phyloP scores from a whole-genome alignment of 2,888 invertebrate genomes.

The Chymomyza fuscimana region DNA sequence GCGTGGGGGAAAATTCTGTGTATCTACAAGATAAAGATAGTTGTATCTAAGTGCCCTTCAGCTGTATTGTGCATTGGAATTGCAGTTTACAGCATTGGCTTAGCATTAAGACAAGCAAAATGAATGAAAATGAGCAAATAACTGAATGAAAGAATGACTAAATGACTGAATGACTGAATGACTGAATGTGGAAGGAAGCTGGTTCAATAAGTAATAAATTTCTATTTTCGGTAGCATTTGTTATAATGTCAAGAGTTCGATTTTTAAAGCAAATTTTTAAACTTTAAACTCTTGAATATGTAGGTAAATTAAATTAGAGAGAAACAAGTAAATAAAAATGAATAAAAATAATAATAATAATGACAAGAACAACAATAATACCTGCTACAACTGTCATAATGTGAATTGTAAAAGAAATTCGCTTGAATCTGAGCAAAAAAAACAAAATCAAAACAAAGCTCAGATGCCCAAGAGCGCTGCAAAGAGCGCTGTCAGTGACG shows the following conservation, averaged over 20 bases:
- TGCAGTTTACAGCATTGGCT: not conserved
- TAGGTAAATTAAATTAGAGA: not conserved
- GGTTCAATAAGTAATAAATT: not conserved
- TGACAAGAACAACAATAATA: conserved; percentile 25
- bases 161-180: not conserved
- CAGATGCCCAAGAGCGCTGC: conserved; percentile 5
- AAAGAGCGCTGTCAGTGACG: conserved; percentile 9
- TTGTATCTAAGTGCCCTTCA: not conserved
- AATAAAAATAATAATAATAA: conserved; percentile 4
- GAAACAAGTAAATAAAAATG: conserved; percentile 21
- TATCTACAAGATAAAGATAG: not conserved
- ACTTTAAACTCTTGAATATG: not conserved
- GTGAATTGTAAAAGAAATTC: conserved; percentile 31
- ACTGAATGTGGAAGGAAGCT: not conserved
- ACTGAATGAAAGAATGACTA: not conserved
- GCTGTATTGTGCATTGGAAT: not conserved
- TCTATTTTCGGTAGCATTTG: not conserved
- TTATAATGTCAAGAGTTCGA: not conserved
- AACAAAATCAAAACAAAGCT: not conserved
- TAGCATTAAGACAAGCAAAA: not conserved
- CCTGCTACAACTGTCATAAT: conserved; percentile 25
- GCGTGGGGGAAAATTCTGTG: not conserved
- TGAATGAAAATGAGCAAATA: not conserved
- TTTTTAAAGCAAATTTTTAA: conserved; percentile 7
- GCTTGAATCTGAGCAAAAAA: not conserved